These are phyloP conservation scores for Enteromius afrohamiltoni DNA, from an alignment of 2,797 vertebrate genomes.

Conservation along the genomic window DNA sequence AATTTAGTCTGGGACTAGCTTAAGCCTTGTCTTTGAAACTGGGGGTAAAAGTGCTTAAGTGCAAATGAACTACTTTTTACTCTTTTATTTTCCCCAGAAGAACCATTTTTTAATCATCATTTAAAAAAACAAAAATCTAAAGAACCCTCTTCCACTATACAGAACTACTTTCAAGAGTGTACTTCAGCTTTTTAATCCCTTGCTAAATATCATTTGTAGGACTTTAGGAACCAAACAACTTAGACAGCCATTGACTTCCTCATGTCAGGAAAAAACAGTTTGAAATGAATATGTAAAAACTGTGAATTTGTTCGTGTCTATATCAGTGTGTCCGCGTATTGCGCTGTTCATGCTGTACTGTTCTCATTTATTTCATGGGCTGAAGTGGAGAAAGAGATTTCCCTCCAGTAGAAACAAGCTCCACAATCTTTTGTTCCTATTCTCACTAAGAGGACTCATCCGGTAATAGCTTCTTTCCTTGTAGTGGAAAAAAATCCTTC, in stretches of 20 bases:
- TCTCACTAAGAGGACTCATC: constrained; percentile 57
- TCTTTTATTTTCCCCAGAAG: not conserved
- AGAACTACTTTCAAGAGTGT: not conserved
- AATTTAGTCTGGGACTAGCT: no score
- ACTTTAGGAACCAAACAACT: not conserved
- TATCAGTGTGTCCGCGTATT: not conserved
- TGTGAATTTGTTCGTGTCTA: no score
- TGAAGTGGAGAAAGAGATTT: not conserved
- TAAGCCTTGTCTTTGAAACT: no score
- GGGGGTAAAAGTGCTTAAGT: not conserved
- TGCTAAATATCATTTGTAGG: not conserved
- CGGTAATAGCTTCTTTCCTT: constrained; percentile 74
- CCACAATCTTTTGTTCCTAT: not conserved
- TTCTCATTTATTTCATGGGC: constrained; percentile 14
- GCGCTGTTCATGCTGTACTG: not conserved
- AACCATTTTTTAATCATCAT: not conserved
- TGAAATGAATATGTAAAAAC: constrained; percentile 6
- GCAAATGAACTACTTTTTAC: no score
- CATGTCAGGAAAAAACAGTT: not conserved
- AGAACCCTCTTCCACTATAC: not conserved
- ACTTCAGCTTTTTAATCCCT: not conserved
- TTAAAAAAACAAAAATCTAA: not conserved
- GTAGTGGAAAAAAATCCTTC: constrained; percentile 73
- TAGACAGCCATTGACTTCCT: not conserved
- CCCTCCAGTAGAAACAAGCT: constrained; percentile 9